Evolutionary conservation across 2,113 vertebrate genomes (phyloP).

Genomic region (Dryoscopus gambensis): DNA sequence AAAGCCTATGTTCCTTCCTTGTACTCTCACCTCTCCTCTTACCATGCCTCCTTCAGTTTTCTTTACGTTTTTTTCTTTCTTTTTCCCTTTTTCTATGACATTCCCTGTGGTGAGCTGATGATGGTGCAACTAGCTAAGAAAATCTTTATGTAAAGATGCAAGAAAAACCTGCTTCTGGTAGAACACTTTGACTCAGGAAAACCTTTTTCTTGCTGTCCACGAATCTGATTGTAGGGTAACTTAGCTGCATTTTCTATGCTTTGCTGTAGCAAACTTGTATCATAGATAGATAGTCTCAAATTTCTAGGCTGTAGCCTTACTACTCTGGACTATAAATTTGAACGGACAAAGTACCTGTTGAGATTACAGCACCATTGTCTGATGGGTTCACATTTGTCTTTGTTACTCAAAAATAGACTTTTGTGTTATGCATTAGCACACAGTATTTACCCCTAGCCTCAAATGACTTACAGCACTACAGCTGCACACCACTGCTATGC

Average conservation of each 20-base stretch:
- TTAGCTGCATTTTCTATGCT: not conserved
- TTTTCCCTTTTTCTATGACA: not conserved
- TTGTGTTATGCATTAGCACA: not conserved
- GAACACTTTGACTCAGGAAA: not conserved
- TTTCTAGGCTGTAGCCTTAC: not conserved
- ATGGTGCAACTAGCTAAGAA: not conserved
- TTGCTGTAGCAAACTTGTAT: not conserved
- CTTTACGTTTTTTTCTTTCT: not conserved
- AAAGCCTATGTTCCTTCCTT: not conserved
- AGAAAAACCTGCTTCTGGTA: not conserved
- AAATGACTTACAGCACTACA: not conserved
- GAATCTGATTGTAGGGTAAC: not conserved
- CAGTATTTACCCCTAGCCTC: not conserved
- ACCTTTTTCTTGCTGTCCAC: not conserved
- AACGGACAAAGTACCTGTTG: not conserved
- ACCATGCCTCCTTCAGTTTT: not conserved
- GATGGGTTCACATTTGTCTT: not conserved
- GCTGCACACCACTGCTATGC: not conserved
- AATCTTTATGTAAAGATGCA: not conserved
- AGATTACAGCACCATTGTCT: not conserved
- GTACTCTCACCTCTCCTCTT: not conserved
- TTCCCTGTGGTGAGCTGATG: not conserved
- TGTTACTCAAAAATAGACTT: slow-evolving; percentile 5
- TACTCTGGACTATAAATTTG: not conserved
- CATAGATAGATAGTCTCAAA: not conserved